Conservation (phyloP, 2,888 invertebrate species). For the Amblyjoppa proteus region DNA sequence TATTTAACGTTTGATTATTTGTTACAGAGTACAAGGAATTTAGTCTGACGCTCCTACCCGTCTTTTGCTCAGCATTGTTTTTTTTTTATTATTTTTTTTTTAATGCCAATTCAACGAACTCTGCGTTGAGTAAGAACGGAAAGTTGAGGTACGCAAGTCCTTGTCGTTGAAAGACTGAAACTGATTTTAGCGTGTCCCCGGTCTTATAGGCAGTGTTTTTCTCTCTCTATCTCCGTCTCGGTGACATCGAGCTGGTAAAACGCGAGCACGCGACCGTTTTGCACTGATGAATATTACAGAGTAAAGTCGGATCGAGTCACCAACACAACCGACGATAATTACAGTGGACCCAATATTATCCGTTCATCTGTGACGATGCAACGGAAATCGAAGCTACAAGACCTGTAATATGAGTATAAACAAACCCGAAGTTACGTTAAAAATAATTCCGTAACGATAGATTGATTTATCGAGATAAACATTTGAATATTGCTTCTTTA, state of each 20-base stretch:
- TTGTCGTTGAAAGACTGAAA: conserved; percentile 58
- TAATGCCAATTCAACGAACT: background rate
- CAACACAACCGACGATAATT: conserved; percentile 65
- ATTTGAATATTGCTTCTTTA: background rate
- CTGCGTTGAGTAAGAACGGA: background rate
- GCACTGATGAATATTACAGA: conserved; percentile 66
- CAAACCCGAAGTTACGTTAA: conserved; percentile 1
- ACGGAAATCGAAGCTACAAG: conserved; percentile 46
- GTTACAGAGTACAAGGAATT: background rate
- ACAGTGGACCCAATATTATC: conserved; percentile 51
- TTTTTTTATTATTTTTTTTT: background rate
- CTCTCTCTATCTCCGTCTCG: conserved; percentile 28
- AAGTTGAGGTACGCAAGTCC: conserved; percentile 14
- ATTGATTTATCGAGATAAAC: background rate
- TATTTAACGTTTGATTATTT: conserved; percentile 55
- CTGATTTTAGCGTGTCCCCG: conserved; percentile 50
- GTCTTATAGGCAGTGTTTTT: conserved; percentile 35
- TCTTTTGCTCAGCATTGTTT: background rate
- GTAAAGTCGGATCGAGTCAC: conserved; percentile 37
- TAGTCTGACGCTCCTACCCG: background rate
- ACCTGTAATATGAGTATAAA: background rate
- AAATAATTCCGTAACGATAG: conserved; percentile 15
- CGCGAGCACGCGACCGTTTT: conserved; percentile 66
- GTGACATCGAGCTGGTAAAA: conserved; percentile 65
- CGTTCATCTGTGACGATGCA: conserved; percentile 21